A percentile compares a stretch with the other conserved stretches of the same genome.
These are phyloP conservation scores for Oligia fasciuncula DNA, from an alignment of 2,888 invertebrate genomes.

Conservation along the genomic window DNA sequence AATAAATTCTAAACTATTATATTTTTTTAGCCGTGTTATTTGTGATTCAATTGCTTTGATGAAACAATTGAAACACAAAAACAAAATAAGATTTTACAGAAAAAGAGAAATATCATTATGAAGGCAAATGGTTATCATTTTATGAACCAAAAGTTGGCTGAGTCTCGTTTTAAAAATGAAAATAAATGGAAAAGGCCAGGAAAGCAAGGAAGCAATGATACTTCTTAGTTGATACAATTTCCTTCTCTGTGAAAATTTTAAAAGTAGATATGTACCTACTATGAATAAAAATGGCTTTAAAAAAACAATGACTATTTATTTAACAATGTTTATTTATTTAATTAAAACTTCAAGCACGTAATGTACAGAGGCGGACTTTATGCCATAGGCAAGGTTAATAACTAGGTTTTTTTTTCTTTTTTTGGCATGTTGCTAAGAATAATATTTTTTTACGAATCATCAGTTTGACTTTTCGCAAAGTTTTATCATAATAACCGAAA, in stretches of 20 bases:
- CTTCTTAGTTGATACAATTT: conserved; percentile 22
- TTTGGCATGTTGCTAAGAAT: too few species aligned
- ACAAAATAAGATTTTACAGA: neutral
- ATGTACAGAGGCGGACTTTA: too few species aligned
- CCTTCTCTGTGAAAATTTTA: conserved; percentile 17
- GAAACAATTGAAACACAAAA: neutral
- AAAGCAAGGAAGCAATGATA: conserved; percentile 29
- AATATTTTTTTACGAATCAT: too few species aligned
- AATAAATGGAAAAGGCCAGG: conserved; percentile 13
- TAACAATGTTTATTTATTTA: neutral
- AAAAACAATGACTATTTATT: neutral
- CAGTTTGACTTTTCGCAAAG: neutral
- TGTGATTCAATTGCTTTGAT: neutral
- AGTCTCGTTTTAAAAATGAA: conserved; percentile 15
- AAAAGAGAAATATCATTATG: neutral
- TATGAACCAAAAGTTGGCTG: neutral
- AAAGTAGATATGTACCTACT: neutral
- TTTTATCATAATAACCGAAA: neutral
- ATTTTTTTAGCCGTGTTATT: neutral
- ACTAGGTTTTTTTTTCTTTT: too few species aligned
- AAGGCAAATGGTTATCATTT: conserved; percentile 1
- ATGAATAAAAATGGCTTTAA: neutral
- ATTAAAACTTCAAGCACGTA: too few species aligned
- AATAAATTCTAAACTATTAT: neutral
- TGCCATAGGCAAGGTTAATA: neutral